Evolutionary conservation across 2,888 invertebrate species (phyloP), one percentile per base, ranked within the genome.

Genomic region (Chrysolina americana): DNA sequence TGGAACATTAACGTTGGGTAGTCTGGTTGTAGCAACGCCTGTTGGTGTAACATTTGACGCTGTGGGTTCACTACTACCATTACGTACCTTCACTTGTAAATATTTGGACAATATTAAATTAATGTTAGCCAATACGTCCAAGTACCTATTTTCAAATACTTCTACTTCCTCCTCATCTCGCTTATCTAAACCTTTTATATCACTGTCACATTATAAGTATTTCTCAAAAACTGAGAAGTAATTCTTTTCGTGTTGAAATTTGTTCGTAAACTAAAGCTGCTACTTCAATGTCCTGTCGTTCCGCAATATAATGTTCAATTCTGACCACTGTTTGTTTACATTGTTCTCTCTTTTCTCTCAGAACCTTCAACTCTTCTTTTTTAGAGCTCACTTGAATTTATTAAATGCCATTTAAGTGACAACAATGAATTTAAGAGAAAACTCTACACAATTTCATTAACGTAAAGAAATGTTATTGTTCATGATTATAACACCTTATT

Each of bases 301-400:
- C n/a, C n/a, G 6, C 17, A 50, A 50, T 17, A 50, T 50, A 50
- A 2, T n/a, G 1, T 50, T 50, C 6, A 50, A 50, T 17, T 17
- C 50, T 50, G 2, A 17, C n/a, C 2, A 17, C n/a, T 50, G 50
- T 50, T 50, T 50, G 50, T n/a, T 50, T 50, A 15, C 15, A 50
- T 50, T 50, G 50, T 50, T 50, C 50, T 17, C 50, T 50, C n/a
- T 50, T 50, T 50, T 15, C 44, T 44, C 17, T 50, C n/a, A 50
- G 17, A 2, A 50, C 17, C 50, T 50, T n/a, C 50, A 50, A 17
- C 50, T 50, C 50, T n/a, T 50, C 44, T 17, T 50, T 50, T 50
- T 50, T 50, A 17, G 50, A 50, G 17, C 17, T 50, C 17, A 17
- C n/a, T 50, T 13, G 2, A 5, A 6, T 2, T 28, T 44, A 6